phyloP scores from a whole-genome alignment of 2,888 invertebrate genomes.

The Melanotus villosus region DNA sequence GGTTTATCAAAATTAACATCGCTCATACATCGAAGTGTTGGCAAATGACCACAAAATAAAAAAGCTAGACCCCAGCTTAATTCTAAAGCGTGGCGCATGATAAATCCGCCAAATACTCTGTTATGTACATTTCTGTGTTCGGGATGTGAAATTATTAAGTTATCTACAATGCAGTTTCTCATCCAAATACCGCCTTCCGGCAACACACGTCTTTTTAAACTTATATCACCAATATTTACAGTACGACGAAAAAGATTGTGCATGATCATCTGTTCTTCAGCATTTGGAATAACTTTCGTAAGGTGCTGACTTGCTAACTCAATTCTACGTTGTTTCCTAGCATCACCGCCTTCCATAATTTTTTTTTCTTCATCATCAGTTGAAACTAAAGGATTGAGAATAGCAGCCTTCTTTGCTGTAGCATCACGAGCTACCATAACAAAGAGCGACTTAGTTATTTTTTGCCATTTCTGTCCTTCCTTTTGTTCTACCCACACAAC shows the following conservation, averaged over 20 bases:
- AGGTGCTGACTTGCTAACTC: constrained; percentile 71
- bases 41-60: constrained; percentile 73
- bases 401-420: constrained; percentile 71
- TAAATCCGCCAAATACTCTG: constrained; percentile 83
- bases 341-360: constrained; percentile 74
- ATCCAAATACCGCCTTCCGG: constrained; percentile 78
- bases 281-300: constrained; percentile 76
- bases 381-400: constrained; percentile 73
- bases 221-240: constrained; percentile 70
- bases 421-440: constrained; percentile 81
- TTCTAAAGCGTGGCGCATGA: constrained; percentile 84
- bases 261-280: constrained; percentile 76
- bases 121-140: constrained; percentile 82
- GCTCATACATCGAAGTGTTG: constrained; percentile 75
- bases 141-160: constrained; percentile 74
- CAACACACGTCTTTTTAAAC: constrained; percentile 68
- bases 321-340: constrained; percentile 70
- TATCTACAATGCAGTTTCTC: constrained; percentile 74
- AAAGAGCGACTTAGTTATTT: constrained; percentile 78
- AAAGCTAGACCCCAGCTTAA: constrained; percentile 78
- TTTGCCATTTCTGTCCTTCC: constrained; percentile 54
- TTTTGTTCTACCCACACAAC: constrained; percentile 80
- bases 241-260: constrained; percentile 78
- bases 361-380: constrained; percentile 74
- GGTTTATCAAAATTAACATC: constrained; percentile 81